phyloP scores from a whole-genome alignment of 2,888 invertebrate genomes.

The Bedellia somnulentella region DNA sequence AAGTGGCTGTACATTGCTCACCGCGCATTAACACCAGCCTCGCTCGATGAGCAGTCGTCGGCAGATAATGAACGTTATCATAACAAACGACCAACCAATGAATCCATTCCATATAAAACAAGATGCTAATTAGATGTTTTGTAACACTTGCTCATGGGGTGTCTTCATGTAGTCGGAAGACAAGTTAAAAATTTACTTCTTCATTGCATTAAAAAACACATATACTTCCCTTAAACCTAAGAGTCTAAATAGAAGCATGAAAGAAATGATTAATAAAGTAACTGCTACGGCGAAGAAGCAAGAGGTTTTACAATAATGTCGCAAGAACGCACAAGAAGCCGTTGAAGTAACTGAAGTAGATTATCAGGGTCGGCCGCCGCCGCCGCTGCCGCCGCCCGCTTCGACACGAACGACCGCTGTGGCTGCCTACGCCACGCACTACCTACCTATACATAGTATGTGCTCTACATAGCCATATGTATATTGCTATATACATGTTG shows the following conservation, averaged over 20 bases:
- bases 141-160: too few relatives aligned
- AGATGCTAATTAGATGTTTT: too few relatives aligned
- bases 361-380: conserved; percentile 52
- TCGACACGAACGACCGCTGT: conserved; percentile 19
- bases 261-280: background rate
- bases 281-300: background rate
- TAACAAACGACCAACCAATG: too few relatives aligned
- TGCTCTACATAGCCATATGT: conserved; percentile 1
- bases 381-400: conserved; percentile 29
- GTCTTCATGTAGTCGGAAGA: too few relatives aligned
- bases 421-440: conserved; percentile 38
- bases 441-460: conserved; percentile 12
- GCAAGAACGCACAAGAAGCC: conserved; percentile 41
- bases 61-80: conserved; percentile 3
- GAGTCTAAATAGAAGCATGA: background rate
- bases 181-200: too few relatives aligned
- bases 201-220: background rate
- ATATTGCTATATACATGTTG: too few relatives aligned
- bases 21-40: conserved; percentile 1
- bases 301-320: background rate
- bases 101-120: too few relatives aligned
- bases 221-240: background rate
- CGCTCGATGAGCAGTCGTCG: conserved; percentile 1
- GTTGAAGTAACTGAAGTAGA: conserved; percentile 58
- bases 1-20: conserved; percentile 1